A percentile compares a stretch with the other conserved stretches of the same genome.
phyloP scores from a whole-genome alignment of 2,113 vertebrate species.

The Phaethornis superciliosus region DNA sequence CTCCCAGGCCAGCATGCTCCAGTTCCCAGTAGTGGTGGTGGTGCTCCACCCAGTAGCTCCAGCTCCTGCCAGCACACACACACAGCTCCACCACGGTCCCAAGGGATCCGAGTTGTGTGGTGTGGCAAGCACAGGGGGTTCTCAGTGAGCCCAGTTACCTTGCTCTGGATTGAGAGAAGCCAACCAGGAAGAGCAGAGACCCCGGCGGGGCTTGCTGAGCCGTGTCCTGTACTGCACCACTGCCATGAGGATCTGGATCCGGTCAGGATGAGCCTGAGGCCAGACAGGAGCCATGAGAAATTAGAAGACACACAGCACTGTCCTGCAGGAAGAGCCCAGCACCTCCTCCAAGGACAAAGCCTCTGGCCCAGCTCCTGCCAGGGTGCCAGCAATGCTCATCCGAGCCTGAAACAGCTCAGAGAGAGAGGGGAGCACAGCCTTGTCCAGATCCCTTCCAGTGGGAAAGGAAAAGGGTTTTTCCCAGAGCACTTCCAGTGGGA shows the following conservation, averaged over 20 bases:
- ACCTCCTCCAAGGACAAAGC: not conserved
- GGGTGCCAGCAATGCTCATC: accelerated
- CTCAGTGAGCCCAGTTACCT: conserved; percentile 65
- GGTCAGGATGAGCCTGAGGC: conserved; percentile 79
- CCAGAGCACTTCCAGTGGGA: not conserved
- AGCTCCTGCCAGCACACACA: accelerated
- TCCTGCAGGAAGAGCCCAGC: not conserved
- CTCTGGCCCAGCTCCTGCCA: not conserved
- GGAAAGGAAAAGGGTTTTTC: too few relatives aligned
- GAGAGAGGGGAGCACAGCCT: not conserved
- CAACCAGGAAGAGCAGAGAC: conserved; percentile 94
- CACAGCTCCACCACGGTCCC: accelerated
- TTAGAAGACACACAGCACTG: not conserved
- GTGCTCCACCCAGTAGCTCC: not conserved
- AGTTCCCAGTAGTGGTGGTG: not conserved
- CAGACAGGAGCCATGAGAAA: not conserved
- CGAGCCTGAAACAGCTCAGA: not conserved
- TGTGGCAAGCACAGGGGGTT: not conserved
- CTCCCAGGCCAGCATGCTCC: not conserved
- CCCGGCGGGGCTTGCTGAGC: conserved; percentile 82
- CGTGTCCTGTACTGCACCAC: conserved; percentile 89
- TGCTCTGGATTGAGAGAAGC: conserved; percentile 84
- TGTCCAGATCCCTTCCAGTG: too few relatives aligned
- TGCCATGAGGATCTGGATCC: conserved; percentile 90
- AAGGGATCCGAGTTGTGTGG: not conserved